These are phyloP conservation scores for Geophilus truncorum DNA, from an alignment of 2,888 invertebrate species.

Conservation along the genomic window DNA sequence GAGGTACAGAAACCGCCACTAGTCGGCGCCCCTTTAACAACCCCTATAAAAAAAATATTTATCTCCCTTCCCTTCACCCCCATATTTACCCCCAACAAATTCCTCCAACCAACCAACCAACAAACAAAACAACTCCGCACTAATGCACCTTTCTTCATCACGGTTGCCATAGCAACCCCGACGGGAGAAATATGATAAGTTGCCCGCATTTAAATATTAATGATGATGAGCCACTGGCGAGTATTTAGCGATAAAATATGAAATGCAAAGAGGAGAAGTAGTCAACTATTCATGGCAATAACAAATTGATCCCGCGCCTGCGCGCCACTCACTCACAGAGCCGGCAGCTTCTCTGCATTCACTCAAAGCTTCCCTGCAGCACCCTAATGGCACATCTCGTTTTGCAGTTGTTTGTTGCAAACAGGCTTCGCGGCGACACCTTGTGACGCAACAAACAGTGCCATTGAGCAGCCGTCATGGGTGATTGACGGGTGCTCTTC, in stretches of 20 bases:
- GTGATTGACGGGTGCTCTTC: not conserved
- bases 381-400: not conserved
- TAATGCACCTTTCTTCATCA: not conserved
- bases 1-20: not conserved
- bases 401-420: not conserved
- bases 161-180: not conserved
- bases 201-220: constrained; percentile 31
- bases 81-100: not conserved
- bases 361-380: no score
- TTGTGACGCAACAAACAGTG: not conserved
- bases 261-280: not conserved
- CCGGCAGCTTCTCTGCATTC: no score
- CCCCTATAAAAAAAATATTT: not conserved
- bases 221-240: constrained; percentile 29
- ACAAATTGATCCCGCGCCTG: constrained; percentile 25
- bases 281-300: constrained; percentile 30
- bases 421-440: not conserved
- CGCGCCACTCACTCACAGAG: not conserved
- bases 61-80: not conserved
- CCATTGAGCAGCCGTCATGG: no score
- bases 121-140: not conserved
- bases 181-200: constrained; percentile 14
- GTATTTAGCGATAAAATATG: constrained; percentile 30
- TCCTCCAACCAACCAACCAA: no score
- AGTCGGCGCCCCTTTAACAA: not conserved